Base-by-base conservation (phyloP, 2,113 vertebrate genomes). In the Emydocephalus ijimae region DNA sequence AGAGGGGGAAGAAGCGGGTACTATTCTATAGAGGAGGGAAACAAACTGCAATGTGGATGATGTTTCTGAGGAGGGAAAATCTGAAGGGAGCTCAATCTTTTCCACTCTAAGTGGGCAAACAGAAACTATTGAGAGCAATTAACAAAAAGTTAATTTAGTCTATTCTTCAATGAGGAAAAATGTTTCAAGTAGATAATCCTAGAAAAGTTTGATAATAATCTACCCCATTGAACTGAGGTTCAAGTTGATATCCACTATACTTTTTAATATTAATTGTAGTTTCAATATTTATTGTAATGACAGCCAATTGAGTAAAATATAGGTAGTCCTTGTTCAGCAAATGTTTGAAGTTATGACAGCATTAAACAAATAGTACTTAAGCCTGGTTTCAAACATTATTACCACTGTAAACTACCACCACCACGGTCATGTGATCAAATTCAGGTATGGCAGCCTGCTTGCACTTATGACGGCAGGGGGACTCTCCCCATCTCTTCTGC, bases 221-320 rank as follows among this genome's bases (percentile, higher is more conserved):
- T n/a, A 4, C 14, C 87, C 18, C 74, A 45, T 21, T 50, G 23
- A 50, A 21, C 48, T 54, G 20, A 34, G 81, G 26, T 54, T 64
- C 1, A 15, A 88, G 55, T 88, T 43, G 54, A 54, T 24, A 64
- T 57, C 21, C 48, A 52, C 43, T 92, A n/a, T n/a, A 26, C 52
- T 54, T 52, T 29, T 54, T 69, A 59, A 69, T 69, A 69, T 39
- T 61, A 20, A 92, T 88, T 92, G 91, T 34, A 92, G 39, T 57
- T 69, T 88, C 21, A 59, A 54, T 69, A 69, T 26, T 64, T 43
- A 92, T 92, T 92, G 91, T 39, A 92, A 69, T 57, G 85, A 43
- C 69, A 64, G 52, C 48, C 59, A 92, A 88, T 45, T 88, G 24
- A 69, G 39, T 34, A 88, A 4, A 54, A 88, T 39, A 50, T 39